phyloP scores from a whole-genome alignment of 35 echinoderm and acorn worm species.

The Holothuria glaberrima region DNA sequence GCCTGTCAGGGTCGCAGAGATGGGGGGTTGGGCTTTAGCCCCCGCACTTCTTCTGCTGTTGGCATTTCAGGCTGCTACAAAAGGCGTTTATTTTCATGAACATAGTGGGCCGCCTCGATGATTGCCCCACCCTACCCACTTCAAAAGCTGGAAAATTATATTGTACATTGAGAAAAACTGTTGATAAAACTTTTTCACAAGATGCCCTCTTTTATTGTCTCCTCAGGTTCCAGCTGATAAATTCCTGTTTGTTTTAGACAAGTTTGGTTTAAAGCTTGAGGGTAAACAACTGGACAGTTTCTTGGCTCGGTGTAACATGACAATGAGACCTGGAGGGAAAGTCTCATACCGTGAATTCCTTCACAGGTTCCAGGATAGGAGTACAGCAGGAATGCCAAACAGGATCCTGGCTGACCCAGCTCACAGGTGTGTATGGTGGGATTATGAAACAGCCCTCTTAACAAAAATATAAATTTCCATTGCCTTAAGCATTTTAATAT shows the following conservation, averaged over 20 bases:
- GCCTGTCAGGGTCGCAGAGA: too few species aligned
- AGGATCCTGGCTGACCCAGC: constrained; percentile 82
- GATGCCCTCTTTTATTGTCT: background rate
- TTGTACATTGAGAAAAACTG: background rate
- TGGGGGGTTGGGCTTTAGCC: too few species aligned
- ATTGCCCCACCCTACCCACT: too few species aligned
- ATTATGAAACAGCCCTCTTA: too few species aligned
- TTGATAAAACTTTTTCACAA: background rate
- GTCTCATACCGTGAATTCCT: constrained; percentile 90
- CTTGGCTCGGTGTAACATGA: constrained; percentile 79
- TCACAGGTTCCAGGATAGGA: constrained; percentile 90
- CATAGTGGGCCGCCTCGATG: too few species aligned
- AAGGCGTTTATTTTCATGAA: too few species aligned
- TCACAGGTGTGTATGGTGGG: constrained; percentile 73
- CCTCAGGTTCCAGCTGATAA: constrained; percentile 72
- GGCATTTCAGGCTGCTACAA: too few species aligned
- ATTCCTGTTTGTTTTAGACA: constrained; percentile 76
- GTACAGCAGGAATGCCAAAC: constrained; percentile 84
- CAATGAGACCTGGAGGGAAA: constrained; percentile 54
- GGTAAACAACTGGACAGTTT: constrained; percentile 74
- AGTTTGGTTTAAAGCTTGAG: constrained; percentile 90
- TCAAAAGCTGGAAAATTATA: too few species aligned
- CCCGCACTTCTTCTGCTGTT: too few species aligned
- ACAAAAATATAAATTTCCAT: too few species aligned
- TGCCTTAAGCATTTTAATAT: too few species aligned